phyloP scores from a whole-genome alignment of 2,113 vertebrate genomes.

The Thunnus thynnus region DNA sequence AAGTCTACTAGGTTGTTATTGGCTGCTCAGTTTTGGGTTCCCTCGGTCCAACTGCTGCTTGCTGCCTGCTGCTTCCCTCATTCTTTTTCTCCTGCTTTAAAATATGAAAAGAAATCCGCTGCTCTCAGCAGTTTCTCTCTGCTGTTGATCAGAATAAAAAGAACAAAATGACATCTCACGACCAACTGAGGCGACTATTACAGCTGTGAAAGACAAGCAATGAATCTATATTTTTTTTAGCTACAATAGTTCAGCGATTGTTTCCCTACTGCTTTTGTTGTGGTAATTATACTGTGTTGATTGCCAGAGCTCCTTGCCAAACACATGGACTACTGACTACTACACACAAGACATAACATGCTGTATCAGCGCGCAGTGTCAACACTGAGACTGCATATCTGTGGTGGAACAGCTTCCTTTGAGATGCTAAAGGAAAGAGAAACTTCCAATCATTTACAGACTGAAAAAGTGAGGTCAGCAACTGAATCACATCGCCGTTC shows the following conservation, averaged over 20 bases:
- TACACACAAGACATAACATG: constrained; percentile 1
- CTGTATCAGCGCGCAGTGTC: constrained; percentile 25
- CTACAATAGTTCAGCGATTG: background rate
- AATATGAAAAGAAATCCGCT: constrained; percentile 46
- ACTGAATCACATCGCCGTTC: no score
- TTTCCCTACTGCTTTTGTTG: constrained; percentile 42
- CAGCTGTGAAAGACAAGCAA: background rate
- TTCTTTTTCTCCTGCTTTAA: constrained; percentile 10
- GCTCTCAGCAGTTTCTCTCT: constrained; percentile 33
- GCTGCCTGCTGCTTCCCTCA: background rate
- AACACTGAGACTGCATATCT: constrained; percentile 34
- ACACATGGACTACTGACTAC: constrained; percentile 27
- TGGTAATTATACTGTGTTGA: constrained; percentile 1
- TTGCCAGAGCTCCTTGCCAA: constrained; percentile 33
- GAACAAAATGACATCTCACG: constrained; percentile 24
- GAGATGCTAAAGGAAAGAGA: constrained; percentile 20
- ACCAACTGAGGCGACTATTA: background rate
- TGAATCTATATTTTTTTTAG: background rate
- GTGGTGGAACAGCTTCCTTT: constrained; percentile 32
- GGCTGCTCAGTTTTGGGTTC: constrained; percentile 22
- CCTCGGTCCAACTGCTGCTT: constrained; percentile 13
- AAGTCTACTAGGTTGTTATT: constrained; percentile 42
- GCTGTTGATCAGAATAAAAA: background rate
- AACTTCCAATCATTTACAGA: background rate
- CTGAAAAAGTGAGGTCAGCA: constrained; percentile 1